Evolutionary conservation across 1,140 invertebrate species (phyloP).

Genomic region (Ctenoplectra terminalis): DNA sequence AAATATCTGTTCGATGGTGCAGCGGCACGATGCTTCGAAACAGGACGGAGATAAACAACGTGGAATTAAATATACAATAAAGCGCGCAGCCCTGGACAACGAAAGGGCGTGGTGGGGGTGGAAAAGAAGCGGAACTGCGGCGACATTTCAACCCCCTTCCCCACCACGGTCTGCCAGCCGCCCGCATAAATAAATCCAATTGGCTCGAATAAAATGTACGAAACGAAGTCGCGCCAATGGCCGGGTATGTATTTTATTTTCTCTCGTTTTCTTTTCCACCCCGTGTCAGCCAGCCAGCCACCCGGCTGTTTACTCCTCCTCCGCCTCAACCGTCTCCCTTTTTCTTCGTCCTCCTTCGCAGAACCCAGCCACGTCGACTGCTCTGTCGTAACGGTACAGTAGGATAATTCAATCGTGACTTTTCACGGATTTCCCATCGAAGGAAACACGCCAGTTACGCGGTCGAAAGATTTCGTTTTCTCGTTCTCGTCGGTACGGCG

Average conservation of each 20-base stretch:
- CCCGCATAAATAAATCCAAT: slow-evolving; percentile 74
- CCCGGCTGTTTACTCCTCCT: slow-evolving; percentile 38
- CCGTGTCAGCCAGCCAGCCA: slow-evolving; percentile 13
- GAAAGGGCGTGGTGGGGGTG: slow-evolving; percentile 68
- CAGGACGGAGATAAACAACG: slow-evolving; percentile 58
- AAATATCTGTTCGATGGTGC: slow-evolving; percentile 56
- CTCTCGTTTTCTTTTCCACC: slow-evolving; percentile 55
- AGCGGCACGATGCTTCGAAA: slow-evolving; percentile 15
- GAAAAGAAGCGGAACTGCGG: slow-evolving; percentile 62
- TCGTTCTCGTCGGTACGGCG: slow-evolving; percentile 22
- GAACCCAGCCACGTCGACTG: slow-evolving; percentile 2
- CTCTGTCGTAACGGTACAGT: slow-evolving; percentile 51
- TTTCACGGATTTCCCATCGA: slow-evolving; percentile 70
- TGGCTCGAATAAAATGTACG: slow-evolving; percentile 75
- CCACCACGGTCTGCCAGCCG: slow-evolving; percentile 36
- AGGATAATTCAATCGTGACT: slow-evolving; percentile 71
- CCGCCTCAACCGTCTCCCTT: not conserved
- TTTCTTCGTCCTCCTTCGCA: not conserved
- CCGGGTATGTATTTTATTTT: slow-evolving; percentile 68
- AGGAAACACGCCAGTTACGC: slow-evolving; percentile 66
- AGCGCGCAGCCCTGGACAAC: slow-evolving; percentile 60
- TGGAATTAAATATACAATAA: slow-evolving; percentile 75
- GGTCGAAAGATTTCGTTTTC: slow-evolving; percentile 60
- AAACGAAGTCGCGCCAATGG: slow-evolving; percentile 70
- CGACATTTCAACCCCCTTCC: slow-evolving; percentile 49